phyloP scores from a whole-genome alignment of 2,888 invertebrate genomes.

The Callinectes sapidus region DNA sequence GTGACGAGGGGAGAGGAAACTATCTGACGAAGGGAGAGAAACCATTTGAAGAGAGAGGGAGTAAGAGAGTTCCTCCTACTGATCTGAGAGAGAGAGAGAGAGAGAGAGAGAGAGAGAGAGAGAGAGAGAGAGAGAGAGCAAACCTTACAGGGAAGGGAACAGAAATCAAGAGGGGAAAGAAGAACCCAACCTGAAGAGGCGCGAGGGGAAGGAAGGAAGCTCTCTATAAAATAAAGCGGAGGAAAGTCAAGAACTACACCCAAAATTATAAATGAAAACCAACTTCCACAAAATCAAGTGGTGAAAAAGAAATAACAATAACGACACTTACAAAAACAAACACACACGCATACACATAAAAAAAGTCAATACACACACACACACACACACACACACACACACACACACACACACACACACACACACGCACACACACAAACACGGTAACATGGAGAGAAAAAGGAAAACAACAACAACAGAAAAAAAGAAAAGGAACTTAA shows the following conservation, averaged over 20 bases:
- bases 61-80: background rate
- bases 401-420: background rate
- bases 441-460: background rate
- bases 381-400: slow-evolving; percentile 1
- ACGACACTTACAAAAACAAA: background rate
- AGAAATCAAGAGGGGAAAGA: slow-evolving; percentile 35
- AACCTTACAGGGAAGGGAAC: background rate
- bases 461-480: background rate
- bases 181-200: background rate
- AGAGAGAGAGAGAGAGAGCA: background rate
- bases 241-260: background rate
- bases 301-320: background rate
- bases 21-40: slow-evolving; percentile 29
- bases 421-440: background rate
- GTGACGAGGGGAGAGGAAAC: slow-evolving; percentile 23
- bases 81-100: slow-evolving; percentile 2
- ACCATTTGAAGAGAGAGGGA: slow-evolving; percentile 17
- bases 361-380: background rate
- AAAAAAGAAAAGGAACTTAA: background rate
- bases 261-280: background rate
- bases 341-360: background rate
- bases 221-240: background rate
- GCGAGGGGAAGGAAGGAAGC: slow-evolving; percentile 8
- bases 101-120: slow-evolving; percentile 1
- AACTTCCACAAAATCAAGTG: background rate